phyloP scores from a whole-genome alignment of 2,888 invertebrate species.

The Dastarcus helophoroides region DNA sequence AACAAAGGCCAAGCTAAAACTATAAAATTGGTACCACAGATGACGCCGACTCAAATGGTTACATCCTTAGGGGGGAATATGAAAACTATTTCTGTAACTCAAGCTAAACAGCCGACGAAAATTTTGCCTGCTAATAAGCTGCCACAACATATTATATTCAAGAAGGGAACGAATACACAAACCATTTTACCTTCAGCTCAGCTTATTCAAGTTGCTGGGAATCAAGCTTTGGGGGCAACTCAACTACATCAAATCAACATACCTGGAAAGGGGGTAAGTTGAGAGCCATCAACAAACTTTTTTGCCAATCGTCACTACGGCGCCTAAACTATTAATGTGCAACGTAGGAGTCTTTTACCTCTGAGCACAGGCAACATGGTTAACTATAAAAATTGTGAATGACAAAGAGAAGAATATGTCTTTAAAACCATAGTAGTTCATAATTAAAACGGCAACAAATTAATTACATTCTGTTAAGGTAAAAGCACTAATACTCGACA shows the following conservation, averaged over 20 bases:
- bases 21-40: conserved; percentile 32
- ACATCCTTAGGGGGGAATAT: conserved; percentile 6
- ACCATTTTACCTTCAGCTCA: conserved; percentile 36
- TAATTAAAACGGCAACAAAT: too few relatives aligned
- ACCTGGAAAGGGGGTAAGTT: conserved; percentile 55
- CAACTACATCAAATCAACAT: conserved; percentile 62
- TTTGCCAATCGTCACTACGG: too few relatives aligned
- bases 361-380: too few relatives aligned
- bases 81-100: conserved; percentile 8
- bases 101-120: conserved; percentile 56
- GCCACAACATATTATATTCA: conserved; percentile 44
- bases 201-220: conserved; percentile 30
- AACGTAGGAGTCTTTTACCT: too few relatives aligned
- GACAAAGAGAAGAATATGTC: too few relatives aligned
- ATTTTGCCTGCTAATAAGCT: conserved; percentile 51
- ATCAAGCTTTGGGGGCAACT: conserved; percentile 35
- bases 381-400: too few relatives aligned
- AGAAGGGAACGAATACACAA: conserved; percentile 33
- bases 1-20: conserved; percentile 31
- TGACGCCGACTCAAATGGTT: conserved; percentile 8
- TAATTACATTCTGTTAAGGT: too few relatives aligned
- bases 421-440: too few relatives aligned
- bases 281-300: too few relatives aligned
- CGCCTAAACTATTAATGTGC: too few relatives aligned
- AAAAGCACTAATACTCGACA: too few relatives aligned